phyloP scores from a whole-genome alignment of 2,113 vertebrate species.

The Sminthopsis crassicaudata region DNA sequence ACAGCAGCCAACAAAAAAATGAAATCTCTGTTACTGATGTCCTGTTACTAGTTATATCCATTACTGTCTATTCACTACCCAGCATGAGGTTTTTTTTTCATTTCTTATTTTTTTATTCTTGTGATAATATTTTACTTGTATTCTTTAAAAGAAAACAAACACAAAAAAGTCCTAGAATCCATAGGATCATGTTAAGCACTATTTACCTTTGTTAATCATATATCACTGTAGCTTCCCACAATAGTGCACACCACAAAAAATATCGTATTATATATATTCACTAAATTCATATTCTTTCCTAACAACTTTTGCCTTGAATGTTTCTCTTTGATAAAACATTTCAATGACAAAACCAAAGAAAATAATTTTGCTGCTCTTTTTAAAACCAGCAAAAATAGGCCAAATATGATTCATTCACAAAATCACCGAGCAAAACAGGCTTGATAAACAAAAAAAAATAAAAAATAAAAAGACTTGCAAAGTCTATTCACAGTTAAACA shows the following conservation, averaged over 20 bases:
- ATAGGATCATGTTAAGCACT: background rate
- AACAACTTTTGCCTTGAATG: conserved; percentile 37
- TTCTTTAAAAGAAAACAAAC: too few relatives aligned
- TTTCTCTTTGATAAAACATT: conserved; percentile 11
- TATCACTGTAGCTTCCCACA: conserved; percentile 28
- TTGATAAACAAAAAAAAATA: conserved; percentile 26
- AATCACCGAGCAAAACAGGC: conserved; percentile 48
- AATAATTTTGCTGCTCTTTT: conserved; percentile 32
- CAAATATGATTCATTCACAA: conserved; percentile 60
- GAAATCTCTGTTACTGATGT: background rate
- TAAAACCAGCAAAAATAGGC: conserved; percentile 58
- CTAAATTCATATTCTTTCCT: conserved; percentile 51
- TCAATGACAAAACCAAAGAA: conserved; percentile 50
- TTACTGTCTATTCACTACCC: background rate
- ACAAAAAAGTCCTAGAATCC: conserved; percentile 18
- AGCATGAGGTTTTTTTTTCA: background rate
- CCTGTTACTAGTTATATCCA: background rate
- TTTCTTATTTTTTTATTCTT: background rate
- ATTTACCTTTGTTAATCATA: conserved; percentile 58
- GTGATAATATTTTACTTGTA: background rate
- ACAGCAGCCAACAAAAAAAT: background rate
- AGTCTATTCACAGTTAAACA: conserved; percentile 39
- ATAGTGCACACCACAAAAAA: conserved; percentile 24
- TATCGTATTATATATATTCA: conserved; percentile 39
- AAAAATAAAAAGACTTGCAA: background rate